Evolutionary conservation across 1,140 invertebrate species (phyloP), one percentile per base, ranked within the genome.

Genomic region (Rhopalosiphum padi): DNA sequence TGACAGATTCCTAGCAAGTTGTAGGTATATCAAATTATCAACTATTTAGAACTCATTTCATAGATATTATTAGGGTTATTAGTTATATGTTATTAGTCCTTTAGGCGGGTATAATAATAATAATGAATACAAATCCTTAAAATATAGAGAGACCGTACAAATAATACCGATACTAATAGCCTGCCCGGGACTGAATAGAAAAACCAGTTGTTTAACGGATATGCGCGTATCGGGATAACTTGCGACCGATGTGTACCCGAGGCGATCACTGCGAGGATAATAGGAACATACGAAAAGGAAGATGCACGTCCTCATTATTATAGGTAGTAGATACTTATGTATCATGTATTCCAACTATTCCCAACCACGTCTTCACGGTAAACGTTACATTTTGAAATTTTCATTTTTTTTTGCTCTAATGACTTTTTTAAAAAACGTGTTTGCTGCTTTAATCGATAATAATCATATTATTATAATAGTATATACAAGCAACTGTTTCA

Each of bases 181-280:
- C 4, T 77, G n/a, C 15, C 60, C 41, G 41, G 83, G 41, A 85
- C 30, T 18, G 25, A 18, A 51, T 46, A 48, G 46, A 18, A 77
- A 88, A 88, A 88, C 86, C 86, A 88, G 86, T 88, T 77, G 60
- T 18, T 88, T 88, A n/a, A 48, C 86, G 30, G 48, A 48, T 48
- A 46, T 88, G 48, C 48, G 9, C 23, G 41, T 85, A 85, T 41
- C 37, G 83, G 41, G 83, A 37, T 85, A 85, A 43, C 83, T 43
- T 23, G 83, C 83, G 22, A 87, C 6, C 25, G n/a, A n/a, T 22
- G 30, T 15, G 46, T 87, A 48, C 86, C 86, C 86, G 43, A 48
- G 86, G 46, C 86, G 30, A 87, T 86, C 41, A 30, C 15, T 43
- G 4, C 25, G 25, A 41, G 85, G 43, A 86, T 46, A 85, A 77